phyloP scores from a whole-genome alignment of 2,113 vertebrate genomes.

The Rhabdomys dilectus region DNA sequence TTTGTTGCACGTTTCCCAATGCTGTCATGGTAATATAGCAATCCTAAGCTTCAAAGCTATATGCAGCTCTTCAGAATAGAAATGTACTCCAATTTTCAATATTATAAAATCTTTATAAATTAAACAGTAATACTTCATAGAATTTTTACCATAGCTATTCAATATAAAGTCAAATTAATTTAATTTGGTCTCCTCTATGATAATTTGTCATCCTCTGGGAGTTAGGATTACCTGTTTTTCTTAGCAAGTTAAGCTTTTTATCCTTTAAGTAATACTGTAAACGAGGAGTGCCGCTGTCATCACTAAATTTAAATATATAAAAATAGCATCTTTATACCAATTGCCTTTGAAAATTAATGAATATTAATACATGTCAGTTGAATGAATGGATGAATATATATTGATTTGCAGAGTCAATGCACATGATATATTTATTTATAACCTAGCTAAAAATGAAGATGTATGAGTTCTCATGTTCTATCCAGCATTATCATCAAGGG shows the following conservation, averaged over 20 bases:
- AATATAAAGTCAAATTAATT: slow-evolving; percentile 42
- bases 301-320: background rate
- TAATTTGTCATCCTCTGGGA: background rate
- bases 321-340: background rate
- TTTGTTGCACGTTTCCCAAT: background rate
- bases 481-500: background rate
- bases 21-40: background rate
- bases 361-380: background rate
- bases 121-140: slow-evolving; percentile 31
- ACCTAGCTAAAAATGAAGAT: background rate
- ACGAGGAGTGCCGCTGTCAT: background rate
- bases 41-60: background rate
- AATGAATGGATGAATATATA: background rate
- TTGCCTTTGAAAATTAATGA: background rate
- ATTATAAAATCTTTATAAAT: slow-evolving; percentile 41
- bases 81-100: background rate
- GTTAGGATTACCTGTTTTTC: background rate
- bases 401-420: background rate
- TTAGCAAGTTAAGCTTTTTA: background rate
- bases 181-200: background rate
- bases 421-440: background rate
- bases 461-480: background rate
- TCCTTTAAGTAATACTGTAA: background rate
- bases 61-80: background rate
- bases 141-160: background rate